Base-by-base conservation (phyloP, 1,140 invertebrate species). In the Trachymyrmex cornetzi region DNA sequence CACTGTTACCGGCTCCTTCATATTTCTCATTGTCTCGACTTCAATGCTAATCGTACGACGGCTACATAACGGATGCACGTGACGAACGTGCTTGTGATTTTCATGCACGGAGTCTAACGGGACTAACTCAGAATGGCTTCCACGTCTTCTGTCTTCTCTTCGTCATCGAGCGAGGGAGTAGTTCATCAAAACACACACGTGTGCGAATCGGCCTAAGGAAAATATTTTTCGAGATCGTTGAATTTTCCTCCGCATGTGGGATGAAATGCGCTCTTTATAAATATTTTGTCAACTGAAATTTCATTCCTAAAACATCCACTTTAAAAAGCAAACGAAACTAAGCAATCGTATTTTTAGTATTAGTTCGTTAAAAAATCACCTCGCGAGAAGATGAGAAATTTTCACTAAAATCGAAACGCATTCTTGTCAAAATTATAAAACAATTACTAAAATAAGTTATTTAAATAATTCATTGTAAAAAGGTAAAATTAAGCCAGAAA, bases 21-120 rank as follows among this genome's bases (percentile, higher is more conserved):
- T 50, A n/a, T 48, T 61, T 61, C 61, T 84, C 79, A 71, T 74
- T 74, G 38, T 75, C 38, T 74, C 44, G 14, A 84, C 55, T 74
- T 75, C 27, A 61, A 82, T 48, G 38, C 38, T 61, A 63, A 75
- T 84, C 38, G 30, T 24, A 27, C 80, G 24, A 84, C 19, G 55
- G 69, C 44, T 57, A 74, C 38, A 71, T 84, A 84, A 84, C 80
- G 80, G 69, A 74, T 82, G 67, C 50, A 22, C 38, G 53, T 53
- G 34, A 67, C 27, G 34, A 59, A 48, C 55, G 14, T 34, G 67
- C 55, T 55, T 48, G 80, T 38, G 67, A 82, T 82, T 82, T 59
- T 30, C 67, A 82, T 74, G 24, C 53, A 22, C 44, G 55, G 9
- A 48, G 24, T 24, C 55, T 84, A 84, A 84, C 80, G 80, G 80